phyloP scores from a whole-genome alignment of 2,888 invertebrate genomes.

The Pomacea canaliculata region DNA sequence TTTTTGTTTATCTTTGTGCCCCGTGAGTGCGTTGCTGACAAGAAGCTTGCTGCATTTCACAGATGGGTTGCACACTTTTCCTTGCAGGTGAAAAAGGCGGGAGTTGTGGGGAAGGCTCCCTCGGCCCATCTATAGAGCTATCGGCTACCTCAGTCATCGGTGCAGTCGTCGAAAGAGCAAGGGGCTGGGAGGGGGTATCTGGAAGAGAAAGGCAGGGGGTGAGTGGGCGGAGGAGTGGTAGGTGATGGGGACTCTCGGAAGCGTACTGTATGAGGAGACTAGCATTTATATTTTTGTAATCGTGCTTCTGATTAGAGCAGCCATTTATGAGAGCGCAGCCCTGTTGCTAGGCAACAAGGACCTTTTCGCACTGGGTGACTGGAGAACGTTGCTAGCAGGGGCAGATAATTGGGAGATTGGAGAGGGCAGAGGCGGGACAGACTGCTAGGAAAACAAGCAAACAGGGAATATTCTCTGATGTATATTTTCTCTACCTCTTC shows the following conservation, averaged over 20 bases:
- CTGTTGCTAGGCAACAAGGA: constrained; percentile 1
- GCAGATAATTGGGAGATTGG: constrained; percentile 12
- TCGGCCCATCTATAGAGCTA: neutral
- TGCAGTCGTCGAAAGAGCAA: too few relatives aligned
- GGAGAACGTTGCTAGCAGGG: constrained; percentile 14
- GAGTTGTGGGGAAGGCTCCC: too few relatives aligned
- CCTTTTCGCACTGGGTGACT: constrained; percentile 15
- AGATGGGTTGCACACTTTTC: too few relatives aligned
- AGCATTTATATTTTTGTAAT: neutral
- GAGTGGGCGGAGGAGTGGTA: too few relatives aligned
- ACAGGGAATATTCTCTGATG: constrained; percentile 2
- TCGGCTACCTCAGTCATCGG: neutral
- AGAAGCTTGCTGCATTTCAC: too few relatives aligned
- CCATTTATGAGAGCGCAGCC: neutral
- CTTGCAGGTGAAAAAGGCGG: too few relatives aligned
- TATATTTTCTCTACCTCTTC: constrained; percentile 1
- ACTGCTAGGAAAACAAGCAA: constrained; percentile 4
- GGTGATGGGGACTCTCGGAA: too few relatives aligned
- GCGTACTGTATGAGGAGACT: neutral
- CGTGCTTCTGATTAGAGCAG: neutral
- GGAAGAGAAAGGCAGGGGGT: too few relatives aligned
- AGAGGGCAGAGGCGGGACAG: neutral
- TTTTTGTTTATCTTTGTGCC: too few relatives aligned
- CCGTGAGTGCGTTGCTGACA: too few relatives aligned
- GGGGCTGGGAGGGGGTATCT: too few relatives aligned